phyloP scores from a whole-genome alignment of 2,797 vertebrate genomes.

The Tamandua tetradactyla region DNA sequence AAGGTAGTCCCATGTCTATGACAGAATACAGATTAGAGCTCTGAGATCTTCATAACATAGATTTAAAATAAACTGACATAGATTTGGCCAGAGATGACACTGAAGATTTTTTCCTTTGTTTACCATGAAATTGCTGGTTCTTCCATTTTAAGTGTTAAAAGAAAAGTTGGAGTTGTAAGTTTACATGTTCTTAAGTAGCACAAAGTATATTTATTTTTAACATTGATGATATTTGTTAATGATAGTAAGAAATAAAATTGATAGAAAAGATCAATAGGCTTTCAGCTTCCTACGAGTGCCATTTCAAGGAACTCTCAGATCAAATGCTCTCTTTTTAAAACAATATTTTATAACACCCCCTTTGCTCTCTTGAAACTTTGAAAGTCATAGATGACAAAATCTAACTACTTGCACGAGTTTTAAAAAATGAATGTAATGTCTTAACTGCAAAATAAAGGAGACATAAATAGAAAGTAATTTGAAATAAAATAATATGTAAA shows the following conservation, averaged over 20 bases:
- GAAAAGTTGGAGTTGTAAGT: neutral
- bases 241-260: neutral
- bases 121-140: neutral
- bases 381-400: neutral
- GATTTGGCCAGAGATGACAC: neutral
- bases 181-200: neutral
- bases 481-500: neutral
- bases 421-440: neutral
- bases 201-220: neutral
- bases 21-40: neutral
- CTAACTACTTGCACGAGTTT: neutral
- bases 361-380: neutral
- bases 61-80: neutral
- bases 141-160: neutral
- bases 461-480: neutral
- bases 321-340: neutral
- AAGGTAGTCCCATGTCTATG: neutral
- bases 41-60: neutral
- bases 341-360: neutral
- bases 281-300: neutral
- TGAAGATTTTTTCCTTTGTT: neutral
- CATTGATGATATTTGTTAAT: neutral
- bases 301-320: neutral
- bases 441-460: neutral
- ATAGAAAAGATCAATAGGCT: neutral